Percentiles rank a stretch among this genome's conserved stretches.
Conservation (phyloP, 2,113 vertebrate species). For the Trematocara variabile region DNA sequence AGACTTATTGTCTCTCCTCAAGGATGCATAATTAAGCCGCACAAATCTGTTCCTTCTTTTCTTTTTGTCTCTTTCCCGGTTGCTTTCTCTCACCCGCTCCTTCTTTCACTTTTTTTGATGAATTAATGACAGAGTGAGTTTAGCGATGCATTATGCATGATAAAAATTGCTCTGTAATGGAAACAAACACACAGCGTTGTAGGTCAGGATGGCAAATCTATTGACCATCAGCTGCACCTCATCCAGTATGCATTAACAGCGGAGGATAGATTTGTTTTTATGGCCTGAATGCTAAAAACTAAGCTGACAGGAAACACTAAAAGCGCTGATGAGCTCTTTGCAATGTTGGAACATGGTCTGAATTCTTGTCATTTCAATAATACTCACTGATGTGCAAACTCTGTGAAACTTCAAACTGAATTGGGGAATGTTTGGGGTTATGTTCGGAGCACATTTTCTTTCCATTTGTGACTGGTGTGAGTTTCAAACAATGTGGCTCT, state of each 20-base stretch:
- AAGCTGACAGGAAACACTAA: background rate
- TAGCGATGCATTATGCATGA: constrained; percentile 60
- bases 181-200: constrained; percentile 54
- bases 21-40: constrained; percentile 52
- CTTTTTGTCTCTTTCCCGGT: background rate
- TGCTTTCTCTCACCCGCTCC: background rate
- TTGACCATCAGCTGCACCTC: constrained; percentile 44
- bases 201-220: constrained; percentile 45
- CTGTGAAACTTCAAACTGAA: background rate
- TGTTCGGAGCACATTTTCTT: background rate
- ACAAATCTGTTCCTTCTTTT: background rate
- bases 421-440: background rate
- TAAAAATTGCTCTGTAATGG: constrained; percentile 56
- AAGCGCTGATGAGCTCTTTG: constrained; percentile 29
- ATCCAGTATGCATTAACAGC: constrained; percentile 53
- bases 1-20: constrained; percentile 46
- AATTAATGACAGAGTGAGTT: constrained; percentile 58
- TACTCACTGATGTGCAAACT: background rate
- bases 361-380: constrained; percentile 7
- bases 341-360: background rate
- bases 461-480: constrained; percentile 6
- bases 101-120: constrained; percentile 35
- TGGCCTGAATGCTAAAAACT: constrained; percentile 20
- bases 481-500: constrained; percentile 22
- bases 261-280: constrained; percentile 46